Percentiles rank a stretch among this genome's conserved stretches.
phyloP scores from a whole-genome alignment of 2,888 invertebrate species.

The Hypolimnas misippus region DNA sequence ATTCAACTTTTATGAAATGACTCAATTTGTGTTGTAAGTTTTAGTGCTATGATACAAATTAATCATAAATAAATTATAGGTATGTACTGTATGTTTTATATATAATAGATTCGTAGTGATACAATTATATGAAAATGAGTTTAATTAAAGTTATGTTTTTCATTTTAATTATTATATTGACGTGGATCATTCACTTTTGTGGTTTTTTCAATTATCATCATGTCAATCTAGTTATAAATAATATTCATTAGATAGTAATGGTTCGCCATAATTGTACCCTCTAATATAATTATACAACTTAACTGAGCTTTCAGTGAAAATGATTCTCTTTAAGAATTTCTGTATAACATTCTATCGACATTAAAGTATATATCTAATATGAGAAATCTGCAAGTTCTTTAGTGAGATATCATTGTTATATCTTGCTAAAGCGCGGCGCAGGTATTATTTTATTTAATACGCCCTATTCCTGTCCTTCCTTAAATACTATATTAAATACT shows the following conservation, averaged over 20 bases:
- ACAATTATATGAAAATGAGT: slow-evolving; percentile 49
- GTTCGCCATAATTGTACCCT: slow-evolving; percentile 68
- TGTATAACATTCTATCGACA: slow-evolving; percentile 77
- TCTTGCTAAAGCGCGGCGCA: slow-evolving; percentile 25
- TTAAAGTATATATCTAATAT: slow-evolving; percentile 71
- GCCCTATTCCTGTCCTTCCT: background rate
- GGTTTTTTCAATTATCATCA: slow-evolving; percentile 72
- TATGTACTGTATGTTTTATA: slow-evolving; percentile 57
- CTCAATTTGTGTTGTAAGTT: slow-evolving; percentile 46
- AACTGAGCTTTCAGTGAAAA: slow-evolving; percentile 71
- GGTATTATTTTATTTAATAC: slow-evolving; percentile 35
- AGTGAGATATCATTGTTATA: slow-evolving; percentile 8
- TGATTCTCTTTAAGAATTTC: slow-evolving; percentile 69
- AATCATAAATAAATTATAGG: slow-evolving; percentile 63
- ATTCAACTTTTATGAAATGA: slow-evolving; percentile 39
- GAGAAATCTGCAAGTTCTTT: slow-evolving; percentile 29
- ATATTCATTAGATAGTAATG: slow-evolving; percentile 67
- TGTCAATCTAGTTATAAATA: slow-evolving; percentile 71
- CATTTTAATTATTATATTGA: slow-evolving; percentile 54
- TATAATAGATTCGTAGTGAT: slow-evolving; percentile 53
- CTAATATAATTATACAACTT: slow-evolving; percentile 52
- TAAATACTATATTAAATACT: no score
- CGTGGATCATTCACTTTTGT: slow-evolving; percentile 54
- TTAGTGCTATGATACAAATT: slow-evolving; percentile 63
- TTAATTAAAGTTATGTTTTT: slow-evolving; percentile 48